Percentiles rank a stretch among this genome's conserved stretches.
These are phyloP conservation scores for Montipora sp. DNA, from an alignment of 64 coral and sea anemone species.

Conservation along the genomic window DNA sequence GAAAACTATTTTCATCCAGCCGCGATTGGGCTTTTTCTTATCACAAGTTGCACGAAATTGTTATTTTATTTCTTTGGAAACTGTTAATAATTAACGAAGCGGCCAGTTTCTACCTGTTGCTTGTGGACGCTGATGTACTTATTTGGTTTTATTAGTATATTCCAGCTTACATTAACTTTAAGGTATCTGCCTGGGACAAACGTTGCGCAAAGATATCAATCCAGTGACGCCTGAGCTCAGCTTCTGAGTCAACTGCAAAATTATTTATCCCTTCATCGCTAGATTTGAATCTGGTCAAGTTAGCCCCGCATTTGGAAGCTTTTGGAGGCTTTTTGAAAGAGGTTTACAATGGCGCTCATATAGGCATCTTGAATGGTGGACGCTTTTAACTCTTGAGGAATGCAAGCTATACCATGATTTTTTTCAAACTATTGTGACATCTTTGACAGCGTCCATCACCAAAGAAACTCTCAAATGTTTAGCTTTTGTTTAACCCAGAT, in stretches of 20 bases:
- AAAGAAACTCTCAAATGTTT: neutral
- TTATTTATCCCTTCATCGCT: neutral
- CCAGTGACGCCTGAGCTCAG: neutral
- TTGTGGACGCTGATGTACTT: slow-evolving; percentile 11
- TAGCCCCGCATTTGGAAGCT: neutral
- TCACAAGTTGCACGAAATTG: neutral
- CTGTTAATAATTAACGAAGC: slow-evolving; percentile 1
- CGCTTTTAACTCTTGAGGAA: neutral
- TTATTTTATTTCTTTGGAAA: neutral
- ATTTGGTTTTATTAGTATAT: neutral
- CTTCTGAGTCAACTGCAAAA: neutral
- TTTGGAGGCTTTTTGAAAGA: neutral
- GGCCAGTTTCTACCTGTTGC: slow-evolving; percentile 25
- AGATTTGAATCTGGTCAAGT: neutral
- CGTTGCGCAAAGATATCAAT: neutral
- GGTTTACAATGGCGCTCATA: neutral
- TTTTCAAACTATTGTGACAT: neutral
- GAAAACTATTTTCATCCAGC: no score
- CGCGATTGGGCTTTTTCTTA: neutral
- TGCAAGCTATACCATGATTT: neutral
- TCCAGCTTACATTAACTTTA: neutral
- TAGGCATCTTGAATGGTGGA: neutral
- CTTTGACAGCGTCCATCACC: neutral
- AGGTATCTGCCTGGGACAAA: neutral
- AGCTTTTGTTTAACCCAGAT: neutral